These are phyloP conservation scores for Acromyrmex echinatior DNA, from an alignment of 1,140 invertebrate genomes.

Conservation along the genomic window DNA sequence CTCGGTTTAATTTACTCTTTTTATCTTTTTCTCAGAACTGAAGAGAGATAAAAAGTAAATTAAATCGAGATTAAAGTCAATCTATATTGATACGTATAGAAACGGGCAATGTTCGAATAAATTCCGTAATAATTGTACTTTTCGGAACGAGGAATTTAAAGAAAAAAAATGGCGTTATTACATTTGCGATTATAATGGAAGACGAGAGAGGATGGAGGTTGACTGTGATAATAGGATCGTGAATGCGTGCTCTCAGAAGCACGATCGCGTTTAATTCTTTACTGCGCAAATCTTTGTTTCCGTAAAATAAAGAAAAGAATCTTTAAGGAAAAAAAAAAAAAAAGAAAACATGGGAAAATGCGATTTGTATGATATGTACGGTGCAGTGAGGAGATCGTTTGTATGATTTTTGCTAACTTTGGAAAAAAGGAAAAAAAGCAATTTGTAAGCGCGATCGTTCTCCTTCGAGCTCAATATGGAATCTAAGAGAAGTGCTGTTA, in stretches of 20 bases:
- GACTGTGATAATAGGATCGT: conserved; percentile 84
- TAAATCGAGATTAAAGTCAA: no score
- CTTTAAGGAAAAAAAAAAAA: not conserved
- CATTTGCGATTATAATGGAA: conserved; percentile 70
- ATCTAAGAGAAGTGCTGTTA: conserved; percentile 80
- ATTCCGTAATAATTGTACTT: conserved; percentile 62
- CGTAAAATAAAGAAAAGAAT: not conserved
- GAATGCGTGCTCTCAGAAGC: conserved; percentile 74
- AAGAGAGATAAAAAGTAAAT: no score
- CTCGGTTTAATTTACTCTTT: no score
- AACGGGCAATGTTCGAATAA: conserved; percentile 27
- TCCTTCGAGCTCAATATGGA: conserved; percentile 61
- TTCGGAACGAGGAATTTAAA: conserved; percentile 52
- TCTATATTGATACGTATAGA: no score
- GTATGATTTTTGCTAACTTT: not conserved
- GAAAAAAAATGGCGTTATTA: conserved; percentile 56
- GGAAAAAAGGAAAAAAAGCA: not conserved
- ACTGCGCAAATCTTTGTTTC: not conserved
- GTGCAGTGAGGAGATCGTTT: not conserved
- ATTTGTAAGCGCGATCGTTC: conserved; percentile 62
- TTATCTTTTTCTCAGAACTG: no score
- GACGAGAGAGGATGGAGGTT: conserved; percentile 73
- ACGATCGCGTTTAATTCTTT: conserved; percentile 71
- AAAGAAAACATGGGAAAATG: not conserved
- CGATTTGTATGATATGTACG: not conserved